Conservation (phyloP, 2,888 invertebrate species). For the Drosophila picticornis region DNA sequence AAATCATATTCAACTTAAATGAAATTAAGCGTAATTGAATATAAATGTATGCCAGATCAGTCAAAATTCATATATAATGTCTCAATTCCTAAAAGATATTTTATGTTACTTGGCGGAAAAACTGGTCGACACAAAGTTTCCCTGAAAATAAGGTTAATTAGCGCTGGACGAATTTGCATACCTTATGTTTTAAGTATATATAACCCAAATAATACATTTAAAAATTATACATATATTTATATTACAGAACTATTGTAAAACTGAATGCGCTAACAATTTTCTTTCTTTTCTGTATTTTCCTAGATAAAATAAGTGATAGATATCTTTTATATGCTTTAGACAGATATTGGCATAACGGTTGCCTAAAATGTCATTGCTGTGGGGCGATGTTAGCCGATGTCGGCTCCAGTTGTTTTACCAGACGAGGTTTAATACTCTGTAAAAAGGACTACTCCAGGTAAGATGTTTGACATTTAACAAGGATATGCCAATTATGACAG, state of each 20-base stretch:
- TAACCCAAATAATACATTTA: background rate
- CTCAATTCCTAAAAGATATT: background rate
- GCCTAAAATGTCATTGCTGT: slow-evolving; percentile 97
- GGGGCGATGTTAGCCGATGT: slow-evolving; percentile 95
- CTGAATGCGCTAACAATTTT: slow-evolving; percentile 27
- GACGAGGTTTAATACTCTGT: slow-evolving; percentile 97
- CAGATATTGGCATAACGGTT: slow-evolving; percentile 98
- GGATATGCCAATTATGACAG: background rate
- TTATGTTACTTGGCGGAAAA: background rate
- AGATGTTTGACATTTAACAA: slow-evolving; percentile 78
- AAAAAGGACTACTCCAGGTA: slow-evolving; percentile 98
- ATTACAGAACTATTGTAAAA: slow-evolving; percentile 2
- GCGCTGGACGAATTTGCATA: background rate
- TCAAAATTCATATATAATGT: background rate
- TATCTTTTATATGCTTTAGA: slow-evolving; percentile 96
- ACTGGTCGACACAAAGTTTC: background rate
- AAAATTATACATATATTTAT: background rate
- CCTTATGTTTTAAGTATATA: background rate
- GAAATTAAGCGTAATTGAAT: background rate
- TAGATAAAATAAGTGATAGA: slow-evolving; percentile 93
- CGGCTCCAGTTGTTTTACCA: slow-evolving; percentile 96
- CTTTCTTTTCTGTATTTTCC: slow-evolving; percentile 42
- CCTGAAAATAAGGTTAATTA: background rate
- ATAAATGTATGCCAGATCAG: background rate
- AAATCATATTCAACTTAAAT: background rate